Base-by-base conservation (phyloP, 2,888 invertebrate genomes). In the Trissolcus brochymenae region DNA sequence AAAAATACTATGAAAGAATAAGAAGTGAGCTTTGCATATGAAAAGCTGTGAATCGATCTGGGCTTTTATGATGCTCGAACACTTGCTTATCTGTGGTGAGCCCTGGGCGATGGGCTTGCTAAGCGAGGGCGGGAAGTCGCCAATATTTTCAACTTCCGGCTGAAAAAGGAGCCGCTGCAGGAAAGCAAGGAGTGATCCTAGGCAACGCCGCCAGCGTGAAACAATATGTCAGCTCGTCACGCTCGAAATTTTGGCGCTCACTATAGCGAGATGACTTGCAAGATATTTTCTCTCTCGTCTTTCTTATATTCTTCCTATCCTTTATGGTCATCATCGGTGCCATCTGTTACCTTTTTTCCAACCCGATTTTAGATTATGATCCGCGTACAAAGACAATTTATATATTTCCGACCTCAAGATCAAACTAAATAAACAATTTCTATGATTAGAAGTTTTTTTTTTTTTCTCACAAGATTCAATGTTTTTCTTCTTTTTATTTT, bases 1-100 rank as follows among this genome's bases (percentile, higher is more conserved):
- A 82, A 83, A 85, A 88, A 86, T 88, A 88, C 88, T 89, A 87
- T 87, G 87, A 87, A 88, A 85, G 87, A 87, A 89, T 88, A 86
- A 87, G 85, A 85, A 81, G 81, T 82, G 81, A 84, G 79, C 84
- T 89, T 89, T 88, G 88, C 89, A 89, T 89, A 89, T 89, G 88
- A 89, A 88, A 89, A 83, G 85, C 82, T 61, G 81, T 71, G 86
- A 88, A 88, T 88, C 88, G 88, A 88, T 88, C 88, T 84, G 87
- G 35, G 86, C 86, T 87, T 76, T 88, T 88, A 87, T 88, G 87
- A 86, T 86, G 82, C 84, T 76, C 76, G 76, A 80, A 79, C 80
- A 76, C 82, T 81, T 81, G 80, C 82, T 82, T 82, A 81, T 79
- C 82, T 79, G 62, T 56, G 61, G 61, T 46, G 60, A 64, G 71